Evolutionary conservation across 37 sponge, comb jelly and placozoan species (phyloP).

Genomic region (Crambe crambe): DNA sequence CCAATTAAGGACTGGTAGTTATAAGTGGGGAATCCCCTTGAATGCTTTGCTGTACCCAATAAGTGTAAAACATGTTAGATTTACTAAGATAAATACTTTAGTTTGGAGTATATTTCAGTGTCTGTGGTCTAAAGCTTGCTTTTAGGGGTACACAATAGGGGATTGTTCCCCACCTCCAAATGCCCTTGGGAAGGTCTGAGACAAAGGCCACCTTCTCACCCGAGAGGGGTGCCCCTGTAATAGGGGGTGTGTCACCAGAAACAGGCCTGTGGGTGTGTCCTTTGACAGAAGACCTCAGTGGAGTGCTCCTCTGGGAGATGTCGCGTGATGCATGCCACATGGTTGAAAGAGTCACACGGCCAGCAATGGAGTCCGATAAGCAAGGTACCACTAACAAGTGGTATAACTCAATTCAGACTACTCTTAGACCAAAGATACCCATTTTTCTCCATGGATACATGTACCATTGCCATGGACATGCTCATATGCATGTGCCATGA

Average conservation of each 20-base stretch:
- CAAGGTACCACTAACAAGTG: conserved; percentile 59
- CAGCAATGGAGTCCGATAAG: conserved; percentile 75
- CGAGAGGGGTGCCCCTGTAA: conserved; percentile 80
- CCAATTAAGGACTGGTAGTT: not conserved
- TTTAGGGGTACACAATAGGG: conserved; percentile 58
- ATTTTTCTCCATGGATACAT: too few relatives aligned
- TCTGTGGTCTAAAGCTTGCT: conserved; percentile 55
- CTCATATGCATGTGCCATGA: too few relatives aligned
- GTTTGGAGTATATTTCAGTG: not conserved
- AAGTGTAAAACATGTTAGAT: not conserved
- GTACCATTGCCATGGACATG: too few relatives aligned
- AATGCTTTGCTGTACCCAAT: too few relatives aligned
- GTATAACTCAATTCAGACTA: conserved; percentile 96
- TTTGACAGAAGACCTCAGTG: conserved; percentile 54
- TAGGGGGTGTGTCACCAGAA: conserved; percentile 85
- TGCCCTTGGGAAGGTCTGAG: conserved; percentile 96
- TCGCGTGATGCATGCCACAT: conserved; percentile 27
- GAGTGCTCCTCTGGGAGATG: conserved; percentile 30
- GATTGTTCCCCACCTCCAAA: conserved; percentile 2
- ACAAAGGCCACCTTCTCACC: conserved; percentile 59
- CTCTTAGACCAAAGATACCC: conserved; percentile 62
- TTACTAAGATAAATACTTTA: conserved; percentile 1
- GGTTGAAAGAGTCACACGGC: conserved; percentile 76
- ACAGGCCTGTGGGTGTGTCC: conserved; percentile 62
- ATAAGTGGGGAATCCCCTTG: too few relatives aligned